Conservation (phyloP, 2,797 vertebrate genomes). For the Fundulus diaphanus region DNA sequence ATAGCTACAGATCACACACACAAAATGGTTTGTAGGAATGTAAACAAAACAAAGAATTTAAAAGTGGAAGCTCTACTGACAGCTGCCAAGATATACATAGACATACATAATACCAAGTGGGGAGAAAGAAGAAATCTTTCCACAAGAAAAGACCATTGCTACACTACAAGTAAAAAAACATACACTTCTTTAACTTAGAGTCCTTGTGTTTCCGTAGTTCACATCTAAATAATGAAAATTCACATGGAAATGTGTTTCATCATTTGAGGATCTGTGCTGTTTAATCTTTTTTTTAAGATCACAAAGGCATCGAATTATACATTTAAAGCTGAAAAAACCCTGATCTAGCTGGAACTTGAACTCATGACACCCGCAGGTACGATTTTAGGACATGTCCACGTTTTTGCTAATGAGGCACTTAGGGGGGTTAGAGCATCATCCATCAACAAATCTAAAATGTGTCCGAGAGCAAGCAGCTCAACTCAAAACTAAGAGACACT, state of each 20-base stretch:
- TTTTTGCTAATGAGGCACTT: conserved; percentile 12
- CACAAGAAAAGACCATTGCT: conserved; percentile 52
- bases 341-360: conserved; percentile 13
- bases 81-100: conserved; percentile 53
- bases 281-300: not conserved
- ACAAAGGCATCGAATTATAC: conserved; percentile 8
- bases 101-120: conserved; percentile 45
- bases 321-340: conserved; percentile 11
- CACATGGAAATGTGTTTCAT: not conserved
- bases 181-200: not conserved
- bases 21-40: not conserved
- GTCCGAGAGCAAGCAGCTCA: not conserved
- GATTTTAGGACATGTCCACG: conserved; percentile 11
- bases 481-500: not conserved
- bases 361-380: conserved; percentile 8
- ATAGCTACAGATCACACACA: conserved; percentile 33
- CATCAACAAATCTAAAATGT: conserved; percentile 10
- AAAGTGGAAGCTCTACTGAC: conserved; percentile 51
- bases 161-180: conserved; percentile 34
- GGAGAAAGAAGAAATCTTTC: conserved; percentile 53
- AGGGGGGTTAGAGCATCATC: conserved; percentile 1
- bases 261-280: not conserved
- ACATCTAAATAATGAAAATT: conserved; percentile 34
- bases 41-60: conserved; percentile 19
- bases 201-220: conserved; percentile 27